Evolutionary conservation across 2,113 vertebrate species (phyloP).

Genomic region (Columba livia): DNA sequence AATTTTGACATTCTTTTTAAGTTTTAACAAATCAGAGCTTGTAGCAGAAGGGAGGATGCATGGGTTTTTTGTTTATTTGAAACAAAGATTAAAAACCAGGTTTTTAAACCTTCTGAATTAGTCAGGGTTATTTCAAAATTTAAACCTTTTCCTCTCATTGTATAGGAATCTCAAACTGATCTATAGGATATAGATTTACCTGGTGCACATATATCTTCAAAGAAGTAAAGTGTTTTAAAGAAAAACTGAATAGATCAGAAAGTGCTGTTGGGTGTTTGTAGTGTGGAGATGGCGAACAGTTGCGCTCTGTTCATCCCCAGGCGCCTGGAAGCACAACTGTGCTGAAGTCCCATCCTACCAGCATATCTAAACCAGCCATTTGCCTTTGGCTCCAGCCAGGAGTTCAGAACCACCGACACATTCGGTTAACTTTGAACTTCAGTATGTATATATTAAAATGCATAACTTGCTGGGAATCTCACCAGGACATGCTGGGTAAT

Average conservation of each 20-base stretch:
- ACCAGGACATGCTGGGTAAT: background rate
- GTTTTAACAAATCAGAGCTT: background rate
- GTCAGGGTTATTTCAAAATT: background rate
- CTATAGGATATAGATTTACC: background rate
- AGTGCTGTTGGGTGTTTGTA: background rate
- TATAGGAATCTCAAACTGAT: background rate
- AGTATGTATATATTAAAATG: background rate
- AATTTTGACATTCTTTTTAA: background rate
- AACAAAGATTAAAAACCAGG: background rate
- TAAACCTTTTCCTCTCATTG: background rate
- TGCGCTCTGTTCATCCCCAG: background rate
- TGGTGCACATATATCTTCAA: background rate
- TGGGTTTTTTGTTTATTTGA: background rate
- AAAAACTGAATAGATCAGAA: background rate
- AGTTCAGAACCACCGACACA: background rate
- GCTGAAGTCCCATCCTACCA: background rate
- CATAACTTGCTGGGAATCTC: background rate
- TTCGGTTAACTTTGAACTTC: constrained; percentile 10
- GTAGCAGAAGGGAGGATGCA: background rate
- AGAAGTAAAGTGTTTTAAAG: background rate
- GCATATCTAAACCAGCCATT: background rate
- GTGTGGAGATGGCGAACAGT: background rate
- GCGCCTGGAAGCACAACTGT: background rate
- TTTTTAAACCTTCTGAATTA: background rate
- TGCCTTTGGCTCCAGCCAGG: background rate